Base-by-base conservation (phyloP, 1,140 invertebrate species). In the Pseudomyrmex cubaensis region DNA sequence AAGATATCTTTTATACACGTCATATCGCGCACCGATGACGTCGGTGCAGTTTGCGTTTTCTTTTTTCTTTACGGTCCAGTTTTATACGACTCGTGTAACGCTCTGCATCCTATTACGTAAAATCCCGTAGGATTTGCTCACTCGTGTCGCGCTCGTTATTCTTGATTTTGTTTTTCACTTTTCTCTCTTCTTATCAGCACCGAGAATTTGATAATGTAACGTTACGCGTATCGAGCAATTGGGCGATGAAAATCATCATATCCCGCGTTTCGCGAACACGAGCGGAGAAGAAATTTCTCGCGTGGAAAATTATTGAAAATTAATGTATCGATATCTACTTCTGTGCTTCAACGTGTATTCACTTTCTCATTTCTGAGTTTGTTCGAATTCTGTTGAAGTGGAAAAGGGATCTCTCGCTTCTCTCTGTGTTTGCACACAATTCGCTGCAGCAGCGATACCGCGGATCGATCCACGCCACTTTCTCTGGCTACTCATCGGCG, bases 401-500 rank as follows among this genome's bases (percentile, higher is more conserved):
- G 25, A 59, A 17, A 10, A 48, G n/a, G n/a, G 46, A 69, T 74
- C 5, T 52, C 66, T 56, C 44, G 63, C 63, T 63, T 69, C 50
- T 35, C 35, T 35, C 5, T 35, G 35, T 52, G 63, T 83, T 72
- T 54, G 50, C 17, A 74, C 17, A 50, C 25, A 67, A 63, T 46
- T 46, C 5, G 35, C 35, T 5, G 35, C 59, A n/a, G 10, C 22
- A 57, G 57, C 35, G 35, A 76, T 77, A 77, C 69, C 64, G 48
- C 44, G 46, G 72, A 86, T 87, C 85, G 85, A 87, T 87, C 83
- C 20, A 10, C 72, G 20, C 20, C 85, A 86, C 85, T 86, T 87
- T 87, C 72, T 86, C 78, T 59, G 17, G 9, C 84, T 22, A 48
- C 50, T 69, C 84, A 20, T 46, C 22, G 17, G 13, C 17, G 46